phyloP scores from a whole-genome alignment of 2,113 vertebrate genomes.

The Ochotona curzoniae region DNA sequence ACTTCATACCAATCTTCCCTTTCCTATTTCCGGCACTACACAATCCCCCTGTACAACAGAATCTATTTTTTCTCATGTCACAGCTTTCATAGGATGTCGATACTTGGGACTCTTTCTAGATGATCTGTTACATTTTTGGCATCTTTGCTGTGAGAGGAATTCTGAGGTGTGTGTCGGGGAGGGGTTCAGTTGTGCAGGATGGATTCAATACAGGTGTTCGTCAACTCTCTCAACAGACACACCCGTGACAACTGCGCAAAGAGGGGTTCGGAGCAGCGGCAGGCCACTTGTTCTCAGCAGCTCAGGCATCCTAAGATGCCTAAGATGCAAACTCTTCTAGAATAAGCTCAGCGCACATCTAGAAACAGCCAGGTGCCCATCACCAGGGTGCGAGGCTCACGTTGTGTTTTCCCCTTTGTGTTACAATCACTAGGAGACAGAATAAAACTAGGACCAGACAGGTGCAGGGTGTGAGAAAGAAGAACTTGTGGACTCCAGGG shows the following conservation, averaged over 20 bases:
- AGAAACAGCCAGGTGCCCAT: not conserved
- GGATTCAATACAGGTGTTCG: no score
- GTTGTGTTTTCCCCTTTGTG: not conserved
- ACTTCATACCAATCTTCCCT: not conserved
- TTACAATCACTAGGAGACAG: not conserved
- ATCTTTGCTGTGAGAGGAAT: not conserved
- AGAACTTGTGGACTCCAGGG: not conserved
- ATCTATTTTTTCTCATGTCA: not conserved
- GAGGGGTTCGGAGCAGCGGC: not conserved
- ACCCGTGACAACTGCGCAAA: no score
- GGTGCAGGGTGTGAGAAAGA: not conserved
- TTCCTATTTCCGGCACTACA: not conserved
- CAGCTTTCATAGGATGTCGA: constrained; percentile 2
- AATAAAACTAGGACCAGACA: not conserved
- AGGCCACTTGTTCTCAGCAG: not conserved
- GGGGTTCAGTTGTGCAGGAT: no score
- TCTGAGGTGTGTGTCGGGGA: no score
- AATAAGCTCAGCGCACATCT: not conserved
- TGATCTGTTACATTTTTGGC: not conserved
- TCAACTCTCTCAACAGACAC: no score
- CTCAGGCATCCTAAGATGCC: not conserved
- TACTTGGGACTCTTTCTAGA: not conserved
- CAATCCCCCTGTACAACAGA: not conserved
- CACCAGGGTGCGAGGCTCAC: not conserved
- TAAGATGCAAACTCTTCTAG: not conserved